Base-by-base conservation (phyloP, 1,140 invertebrate genomes). In the Lucilia sericata region DNA sequence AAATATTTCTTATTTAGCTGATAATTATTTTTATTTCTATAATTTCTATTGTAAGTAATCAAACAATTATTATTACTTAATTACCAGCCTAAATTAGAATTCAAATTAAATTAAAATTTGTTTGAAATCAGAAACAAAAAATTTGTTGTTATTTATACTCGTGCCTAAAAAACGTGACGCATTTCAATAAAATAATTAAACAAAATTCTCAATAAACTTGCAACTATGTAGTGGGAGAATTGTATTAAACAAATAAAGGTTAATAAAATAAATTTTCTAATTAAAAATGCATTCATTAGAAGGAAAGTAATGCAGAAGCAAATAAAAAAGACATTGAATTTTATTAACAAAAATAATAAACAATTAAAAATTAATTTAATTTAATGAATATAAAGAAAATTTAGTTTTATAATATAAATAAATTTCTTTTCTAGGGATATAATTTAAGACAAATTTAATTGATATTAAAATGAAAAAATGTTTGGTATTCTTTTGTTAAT, bases 201-300 rank as follows among this genome's bases (percentile, higher is more conserved):
- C 25, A 30, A 60, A 60, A 60, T 60, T n/a, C n/a, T 60, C n/a
- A 60, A n/a, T 60, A 17, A 60, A 17, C n/a, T n/a, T 17, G 55
- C n/a, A 60, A n/a, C 25, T 60, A n/a, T n/a, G n/a, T n/a, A 60
- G 55, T 60, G 55, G n/a, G 55, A 60, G n/a, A 60, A 60, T 60
- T 60, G 2, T 14, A 60, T 17, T 14, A n/a, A 60, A 60, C 55
- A 60, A 60, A 60, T 60, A 17, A 60, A 60, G 55, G 55, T 60
- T 17, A 30, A 60, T 17, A 60, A n/a, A n/a, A 3, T n/a, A 30
- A 30, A 30, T 30, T 30, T 60, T 60, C 14, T 60, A 7, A 42
- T 10, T 30, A 30, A 30, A 60, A 60, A 60, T 60, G 7, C 14
- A 60, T 60, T 60, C 13, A 60, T 17, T 60, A 60, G n/a, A 60